Evolutionary conservation across 1,140 invertebrate species (phyloP).

Genomic region (Caerostris extrusa): DNA sequence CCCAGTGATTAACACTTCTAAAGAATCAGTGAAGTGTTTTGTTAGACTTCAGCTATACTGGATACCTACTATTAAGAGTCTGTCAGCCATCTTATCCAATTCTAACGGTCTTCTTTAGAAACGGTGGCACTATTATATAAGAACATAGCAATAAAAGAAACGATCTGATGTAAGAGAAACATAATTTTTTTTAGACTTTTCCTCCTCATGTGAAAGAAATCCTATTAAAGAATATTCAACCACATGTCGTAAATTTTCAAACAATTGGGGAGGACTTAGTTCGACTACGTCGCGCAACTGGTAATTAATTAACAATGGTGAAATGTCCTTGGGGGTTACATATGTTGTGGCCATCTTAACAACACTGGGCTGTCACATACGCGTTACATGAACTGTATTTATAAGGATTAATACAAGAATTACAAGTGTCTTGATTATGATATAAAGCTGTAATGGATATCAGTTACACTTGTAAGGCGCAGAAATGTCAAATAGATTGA

Average conservation of each 20-base stretch:
- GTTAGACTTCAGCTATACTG: too few relatives aligned
- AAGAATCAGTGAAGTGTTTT: not conserved
- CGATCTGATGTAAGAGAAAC: not conserved
- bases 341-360: not conserved
- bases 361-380: not conserved
- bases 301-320: conserved; percentile 26
- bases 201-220: conserved; percentile 12
- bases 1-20: not conserved
- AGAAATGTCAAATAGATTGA: too few relatives aligned
- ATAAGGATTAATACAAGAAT: too few relatives aligned
- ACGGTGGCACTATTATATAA: not conserved
- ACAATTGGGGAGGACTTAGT: not conserved
- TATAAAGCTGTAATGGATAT: too few relatives aligned
- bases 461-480: too few relatives aligned
- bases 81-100: not conserved
- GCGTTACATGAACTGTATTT: not conserved
- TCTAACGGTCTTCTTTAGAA: not conserved
- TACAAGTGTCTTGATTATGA: too few relatives aligned
- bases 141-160: not conserved
- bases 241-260: conserved; percentile 9
- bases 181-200: not conserved
- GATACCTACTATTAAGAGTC: too few relatives aligned
- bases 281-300: not conserved
- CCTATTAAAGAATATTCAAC: conserved; percentile 1
- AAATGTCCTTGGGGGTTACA: not conserved